Percentiles rank a stretch among this genome's conserved stretches.
These are phyloP conservation scores for Aurelia sp. DNA, from an alignment of 30 jellyfish, hydroid and myxozoan species.

Conservation along the genomic window DNA sequence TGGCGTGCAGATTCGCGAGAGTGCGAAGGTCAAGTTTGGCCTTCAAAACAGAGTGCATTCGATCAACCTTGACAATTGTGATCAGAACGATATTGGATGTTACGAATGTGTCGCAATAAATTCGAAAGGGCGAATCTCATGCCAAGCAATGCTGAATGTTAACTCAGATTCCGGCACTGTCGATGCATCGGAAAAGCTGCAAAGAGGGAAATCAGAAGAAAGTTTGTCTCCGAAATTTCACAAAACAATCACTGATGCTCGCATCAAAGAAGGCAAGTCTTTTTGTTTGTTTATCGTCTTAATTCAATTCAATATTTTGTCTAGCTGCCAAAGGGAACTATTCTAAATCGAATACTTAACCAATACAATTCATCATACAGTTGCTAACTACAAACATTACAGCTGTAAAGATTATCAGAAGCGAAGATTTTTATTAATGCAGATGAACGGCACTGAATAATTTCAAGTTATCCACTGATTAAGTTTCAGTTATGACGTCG, in stretches of 20 bases:
- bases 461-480: too few relatives aligned
- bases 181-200: conserved; percentile 29
- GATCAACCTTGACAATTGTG: conserved; percentile 27
- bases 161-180: conserved; percentile 28
- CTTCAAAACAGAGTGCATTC: conserved; percentile 71
- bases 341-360: too few relatives aligned
- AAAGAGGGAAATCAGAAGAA: conserved; percentile 60
- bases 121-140: conserved; percentile 65
- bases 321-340: too few relatives aligned
- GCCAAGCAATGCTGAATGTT: conserved; percentile 70
- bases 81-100: conserved; percentile 78
- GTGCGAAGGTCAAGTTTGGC: conserved; percentile 55
- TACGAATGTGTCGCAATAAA: conserved; percentile 94
- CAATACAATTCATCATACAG: too few relatives aligned
- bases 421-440: too few relatives aligned
- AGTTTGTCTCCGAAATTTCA: conserved; percentile 73
- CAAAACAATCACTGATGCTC: conserved; percentile 61
- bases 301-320: too few relatives aligned
- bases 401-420: too few relatives aligned
- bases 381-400: too few relatives aligned
- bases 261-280: conserved; percentile 67
- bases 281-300: too few relatives aligned
- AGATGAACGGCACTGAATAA: too few relatives aligned
- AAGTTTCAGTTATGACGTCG: too few relatives aligned
- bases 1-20: conserved; percentile 68